Evolutionary conservation across 2,888 invertebrate genomes (phyloP).

Genomic region (Dasysyrphus albostriatus): DNA sequence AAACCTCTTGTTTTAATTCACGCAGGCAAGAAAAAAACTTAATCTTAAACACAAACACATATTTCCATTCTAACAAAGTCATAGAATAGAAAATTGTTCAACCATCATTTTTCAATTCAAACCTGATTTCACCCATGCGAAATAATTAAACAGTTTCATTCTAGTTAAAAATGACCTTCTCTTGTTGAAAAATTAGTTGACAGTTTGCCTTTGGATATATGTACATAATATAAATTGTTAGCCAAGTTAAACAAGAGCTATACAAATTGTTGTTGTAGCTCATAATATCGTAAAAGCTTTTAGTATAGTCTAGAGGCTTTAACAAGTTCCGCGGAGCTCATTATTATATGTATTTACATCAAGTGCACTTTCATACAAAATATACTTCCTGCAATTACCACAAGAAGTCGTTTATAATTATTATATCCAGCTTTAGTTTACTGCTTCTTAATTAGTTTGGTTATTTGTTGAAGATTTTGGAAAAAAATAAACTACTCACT

Average conservation of each 20-base stretch:
- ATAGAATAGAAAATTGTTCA: background rate
- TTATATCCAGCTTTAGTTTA: slow-evolving; percentile 27
- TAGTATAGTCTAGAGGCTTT: slow-evolving; percentile 22
- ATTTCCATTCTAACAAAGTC: background rate
- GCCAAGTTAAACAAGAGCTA: slow-evolving; percentile 11
- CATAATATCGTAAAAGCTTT: slow-evolving; percentile 29
- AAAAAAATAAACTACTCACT: background rate
- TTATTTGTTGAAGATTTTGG: slow-evolving; percentile 22
- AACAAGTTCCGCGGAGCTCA: slow-evolving; percentile 37
- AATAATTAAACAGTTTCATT: background rate
- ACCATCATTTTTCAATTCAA: background rate
- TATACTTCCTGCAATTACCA: slow-evolving; percentile 29
- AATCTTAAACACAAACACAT: background rate
- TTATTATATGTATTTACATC: slow-evolving; percentile 8
- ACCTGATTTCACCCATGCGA: slow-evolving; percentile 1
- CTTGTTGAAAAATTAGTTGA: slow-evolving; percentile 3
- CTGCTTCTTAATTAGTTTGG: slow-evolving; percentile 45
- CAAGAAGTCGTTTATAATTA: slow-evolving; percentile 32
- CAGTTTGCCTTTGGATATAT: slow-evolving; percentile 19
- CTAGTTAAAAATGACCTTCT: slow-evolving; percentile 7
- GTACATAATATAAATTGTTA: background rate
- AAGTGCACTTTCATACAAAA: slow-evolving; percentile 26
- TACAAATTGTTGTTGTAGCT: slow-evolving; percentile 10
- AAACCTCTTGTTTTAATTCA: too few species aligned
- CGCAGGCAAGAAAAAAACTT: background rate